phyloP scores from a whole-genome alignment of 2,888 invertebrate genomes.

The Nesidiocoris tenuis region DNA sequence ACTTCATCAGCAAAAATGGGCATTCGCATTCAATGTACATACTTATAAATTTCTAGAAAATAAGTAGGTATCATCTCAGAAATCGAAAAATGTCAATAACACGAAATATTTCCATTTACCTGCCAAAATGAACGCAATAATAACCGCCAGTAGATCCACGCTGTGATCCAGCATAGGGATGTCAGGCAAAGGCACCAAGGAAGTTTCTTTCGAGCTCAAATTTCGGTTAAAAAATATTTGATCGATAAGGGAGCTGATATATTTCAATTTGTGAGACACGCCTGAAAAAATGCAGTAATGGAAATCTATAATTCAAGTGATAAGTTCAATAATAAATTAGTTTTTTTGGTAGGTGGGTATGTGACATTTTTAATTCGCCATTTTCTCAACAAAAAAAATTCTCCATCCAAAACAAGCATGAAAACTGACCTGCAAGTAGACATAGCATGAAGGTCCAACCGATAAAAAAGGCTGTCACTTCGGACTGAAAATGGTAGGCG shows the following conservation, averaged over 20 bases:
- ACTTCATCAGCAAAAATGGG: no score
- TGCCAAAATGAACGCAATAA: conserved; percentile 15
- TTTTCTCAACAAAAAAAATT: no score
- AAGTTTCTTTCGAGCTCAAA: background rate
- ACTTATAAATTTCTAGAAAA: no score
- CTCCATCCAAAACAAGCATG: no score
- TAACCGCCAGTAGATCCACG: conserved; percentile 4
- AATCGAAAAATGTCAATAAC: no score
- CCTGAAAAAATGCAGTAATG: conserved; percentile 8
- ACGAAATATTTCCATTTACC: no score
- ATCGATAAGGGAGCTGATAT: conserved; percentile 13
- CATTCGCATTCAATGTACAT: no score
- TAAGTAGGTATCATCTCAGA: no score
- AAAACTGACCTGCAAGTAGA: conserved; percentile 8
- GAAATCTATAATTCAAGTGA: no score
- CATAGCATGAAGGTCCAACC: conserved; percentile 61
- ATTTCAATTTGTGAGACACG: conserved; percentile 20
- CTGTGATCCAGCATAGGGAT: background rate
- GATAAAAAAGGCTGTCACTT: conserved; percentile 76
- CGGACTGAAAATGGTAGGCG: conserved; percentile 60
- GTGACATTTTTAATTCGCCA: no score
- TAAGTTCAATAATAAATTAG: no score
- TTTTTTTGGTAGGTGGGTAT: no score
- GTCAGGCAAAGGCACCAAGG: background rate
- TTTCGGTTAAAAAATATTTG: conserved; percentile 18